Evolutionary conservation across 2,888 invertebrate genomes (phyloP).

Genomic region (Strigamia crassipes): DNA sequence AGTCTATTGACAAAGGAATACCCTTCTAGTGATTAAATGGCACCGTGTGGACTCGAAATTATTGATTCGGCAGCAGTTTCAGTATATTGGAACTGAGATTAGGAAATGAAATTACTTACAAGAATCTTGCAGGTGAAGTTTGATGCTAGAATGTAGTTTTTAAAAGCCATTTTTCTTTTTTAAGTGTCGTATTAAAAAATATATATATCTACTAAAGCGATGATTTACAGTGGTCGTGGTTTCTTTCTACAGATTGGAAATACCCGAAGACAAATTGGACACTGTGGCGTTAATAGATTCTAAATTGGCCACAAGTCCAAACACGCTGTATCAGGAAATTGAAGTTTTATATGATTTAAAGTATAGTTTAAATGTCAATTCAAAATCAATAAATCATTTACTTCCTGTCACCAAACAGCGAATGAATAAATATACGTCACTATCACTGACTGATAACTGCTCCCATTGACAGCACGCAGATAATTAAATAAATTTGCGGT

Average conservation of each 20-base stretch:
- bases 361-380: too few species aligned
- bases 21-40: not conserved
- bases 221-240: not conserved
- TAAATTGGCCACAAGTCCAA: not conserved
- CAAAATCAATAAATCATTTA: too few species aligned
- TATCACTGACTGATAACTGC: too few species aligned
- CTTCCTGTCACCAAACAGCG: too few species aligned
- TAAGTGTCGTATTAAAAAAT: not conserved
- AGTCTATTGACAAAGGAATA: constrained; percentile 5
- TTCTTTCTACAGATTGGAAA: not conserved
- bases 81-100: not conserved
- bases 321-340: not conserved
- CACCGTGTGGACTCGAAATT: not conserved
- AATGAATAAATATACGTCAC: too few species aligned
- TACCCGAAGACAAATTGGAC: not conserved
- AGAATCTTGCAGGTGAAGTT: not conserved
- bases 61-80: not conserved
- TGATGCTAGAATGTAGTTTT: not conserved
- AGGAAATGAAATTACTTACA: constrained; percentile 1
- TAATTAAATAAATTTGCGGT: too few species aligned
- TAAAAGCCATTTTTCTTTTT: not conserved
- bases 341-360: too few species aligned
- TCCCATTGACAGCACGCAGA: too few species aligned
- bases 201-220: not conserved
- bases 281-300: not conserved